Evolutionary conservation across 2,113 vertebrate genomes (phyloP), one percentile per base, ranked within the genome.

Genomic region (Megaceryle torquata): DNA sequence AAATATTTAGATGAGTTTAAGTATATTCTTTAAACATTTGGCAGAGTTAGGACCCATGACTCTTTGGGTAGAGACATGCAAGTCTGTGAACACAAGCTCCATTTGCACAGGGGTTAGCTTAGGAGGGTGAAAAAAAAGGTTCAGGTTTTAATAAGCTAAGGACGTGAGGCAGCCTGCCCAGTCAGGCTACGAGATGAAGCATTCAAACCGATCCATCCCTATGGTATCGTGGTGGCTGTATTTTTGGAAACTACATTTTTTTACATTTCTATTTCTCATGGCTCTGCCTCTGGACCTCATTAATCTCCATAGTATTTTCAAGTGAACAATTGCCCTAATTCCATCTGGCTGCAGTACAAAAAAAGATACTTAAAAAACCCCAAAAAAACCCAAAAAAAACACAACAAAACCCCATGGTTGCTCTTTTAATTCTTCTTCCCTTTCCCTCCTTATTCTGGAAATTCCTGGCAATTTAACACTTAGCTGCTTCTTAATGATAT

Each of bases 271-370:
- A 60, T 98, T 98, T 98, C 98, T 98, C 97, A 93, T 97, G 95
- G 89, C 92, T 97, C 89, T 97, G 94, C 50, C 82, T 97, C 95
- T 85, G 85, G 97, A 97, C 94, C 97, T 98, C 97, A 97, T 98
- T 98, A 98, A 97, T 98, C 97, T 98, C 97, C 86, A 90, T 82
- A 97, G 96, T 94, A 97, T 97, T 97, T 54, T 86, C 96, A 97
- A 98, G 97, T 97, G 98, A 98, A 98, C 98, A 98, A 98, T 97
- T 97, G 97, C 91, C 97, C 93, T 97, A 97, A 98, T 98, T 98
- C 96, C 91, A 95, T 96, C 96, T 97, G 97, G 95, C 96, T 96
- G 59, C 94, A 93, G 88, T 96, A 95, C 95, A 96, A 96, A 94
- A 82, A 82, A 71, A 81, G 3, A 50, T 3, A 56, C 54, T 57